A percentile compares a stretch with the other conserved stretches of the same genome.
Conservation (phyloP, 2,113 vertebrate species). For the Mormyrus iriodes region DNA sequence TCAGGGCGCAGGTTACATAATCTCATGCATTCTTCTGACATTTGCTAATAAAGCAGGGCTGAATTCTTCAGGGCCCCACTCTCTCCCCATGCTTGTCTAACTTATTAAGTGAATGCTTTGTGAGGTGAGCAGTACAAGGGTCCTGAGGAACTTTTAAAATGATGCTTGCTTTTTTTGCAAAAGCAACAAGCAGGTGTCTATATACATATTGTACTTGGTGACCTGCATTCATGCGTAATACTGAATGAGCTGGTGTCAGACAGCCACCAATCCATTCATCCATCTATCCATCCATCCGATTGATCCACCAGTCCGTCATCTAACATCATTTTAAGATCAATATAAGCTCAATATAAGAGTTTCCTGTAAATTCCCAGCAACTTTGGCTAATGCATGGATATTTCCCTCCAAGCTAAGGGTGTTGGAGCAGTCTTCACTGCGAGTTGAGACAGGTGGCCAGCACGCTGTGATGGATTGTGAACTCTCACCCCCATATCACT, state of each 20-base stretch:
- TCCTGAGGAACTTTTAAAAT: background rate
- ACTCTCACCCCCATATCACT: background rate
- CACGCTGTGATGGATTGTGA: background rate
- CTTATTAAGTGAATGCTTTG: background rate
- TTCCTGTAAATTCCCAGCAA: background rate
- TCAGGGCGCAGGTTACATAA: background rate
- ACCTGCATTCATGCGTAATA: background rate
- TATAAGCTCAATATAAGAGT: background rate
- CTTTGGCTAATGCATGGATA: background rate
- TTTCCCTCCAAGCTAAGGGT: background rate
- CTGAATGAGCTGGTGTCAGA: background rate
- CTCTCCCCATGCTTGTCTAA: background rate
- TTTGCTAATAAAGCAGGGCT: conserved; percentile 4
- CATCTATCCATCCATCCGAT: no score
- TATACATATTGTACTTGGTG: background rate
- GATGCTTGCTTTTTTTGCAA: background rate
- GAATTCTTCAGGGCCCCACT: background rate
- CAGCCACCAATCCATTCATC: background rate
- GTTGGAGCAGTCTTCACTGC: background rate
- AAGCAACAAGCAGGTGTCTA: background rate
- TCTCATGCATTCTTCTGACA: background rate
- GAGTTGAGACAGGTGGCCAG: background rate
- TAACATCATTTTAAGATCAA: background rate
- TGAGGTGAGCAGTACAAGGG: background rate
- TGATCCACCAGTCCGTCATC: background rate